Evolutionary conservation across 2,797 vertebrate species (phyloP), one percentile per base, ranked within the genome.

Genomic region (Microhierax caerulescens): DNA sequence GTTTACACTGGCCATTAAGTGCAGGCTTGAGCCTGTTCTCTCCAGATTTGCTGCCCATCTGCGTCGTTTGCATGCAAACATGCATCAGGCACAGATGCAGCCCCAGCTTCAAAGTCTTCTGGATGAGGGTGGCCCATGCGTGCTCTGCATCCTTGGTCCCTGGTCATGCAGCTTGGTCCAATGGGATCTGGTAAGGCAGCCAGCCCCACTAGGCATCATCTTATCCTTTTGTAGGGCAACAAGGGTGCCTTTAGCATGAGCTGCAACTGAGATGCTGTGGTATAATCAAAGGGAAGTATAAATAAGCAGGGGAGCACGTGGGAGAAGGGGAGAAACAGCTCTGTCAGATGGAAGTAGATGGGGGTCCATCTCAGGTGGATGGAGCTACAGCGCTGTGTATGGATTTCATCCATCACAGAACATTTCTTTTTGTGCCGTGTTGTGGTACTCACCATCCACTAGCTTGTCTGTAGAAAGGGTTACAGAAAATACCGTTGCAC

Each of bases 151-250:
- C 34, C 39, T 65, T 48, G 19, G n/a, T 39, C 32, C 15, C 67
- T n/a, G 43, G 39, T 7, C 41, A 16, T 7, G 41, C 8, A 22
- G 1, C 8, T 60, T 69, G 59, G 25, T n/a, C 45, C 47, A 36
- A 10, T 28, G 0, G 15, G 41, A 23, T 7, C 0, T 3, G 28
- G 21, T 27, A 24, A 56, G 30, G 39, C 53, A 83, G n/a, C 5
- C 12, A 54, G 24, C 13, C 6, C 25, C 59, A 13, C 5, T 3
- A 14, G 43, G 25, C 7, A 16, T 28, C 10, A 2, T 10, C 13
- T 39, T 18, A 45, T 7, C 13, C 54, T 51, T 88, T 56, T 2
- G 0, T 0, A 12, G 53, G 50, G n/a, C 53, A 36, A 13, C 0
- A 0, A 83, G n/a, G 53, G 37, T 24, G 80, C 28, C 85, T 70